A percentile compares a stretch with the other conserved stretches of the same genome.
Conservation (phyloP, 2,113 vertebrate genomes). For the Oxyruncus cristatus region DNA sequence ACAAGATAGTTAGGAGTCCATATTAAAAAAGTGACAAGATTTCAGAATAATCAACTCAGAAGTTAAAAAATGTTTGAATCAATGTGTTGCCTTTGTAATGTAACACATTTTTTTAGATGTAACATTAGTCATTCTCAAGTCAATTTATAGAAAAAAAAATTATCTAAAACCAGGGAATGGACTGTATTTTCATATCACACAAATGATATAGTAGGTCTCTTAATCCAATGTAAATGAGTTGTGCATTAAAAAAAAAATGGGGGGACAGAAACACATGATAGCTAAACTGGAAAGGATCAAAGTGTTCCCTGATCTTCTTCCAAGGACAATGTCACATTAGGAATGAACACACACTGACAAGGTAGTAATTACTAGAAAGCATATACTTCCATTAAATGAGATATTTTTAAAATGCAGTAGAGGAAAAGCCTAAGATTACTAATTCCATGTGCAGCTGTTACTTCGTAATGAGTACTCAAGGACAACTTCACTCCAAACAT, state of each 20-base stretch:
- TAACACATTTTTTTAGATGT: neutral
- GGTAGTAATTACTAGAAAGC: slow-evolving; percentile 1
- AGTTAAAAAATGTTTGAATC: neutral
- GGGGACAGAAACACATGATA: neutral
- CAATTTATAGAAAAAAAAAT: neutral
- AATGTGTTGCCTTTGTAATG: neutral
- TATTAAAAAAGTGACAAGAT: neutral
- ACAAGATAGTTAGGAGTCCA: neutral
- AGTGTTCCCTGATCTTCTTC: neutral
- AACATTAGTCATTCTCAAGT: neutral
- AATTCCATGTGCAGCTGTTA: neutral
- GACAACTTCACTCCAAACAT: neutral
- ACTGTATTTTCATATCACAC: neutral
- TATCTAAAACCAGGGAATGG: neutral
- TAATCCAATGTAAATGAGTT: neutral
- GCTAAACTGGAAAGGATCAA: neutral
- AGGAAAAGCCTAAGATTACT: neutral
- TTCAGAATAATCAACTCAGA: neutral
- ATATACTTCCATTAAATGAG: neutral
- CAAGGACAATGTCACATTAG: neutral
- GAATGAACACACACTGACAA: neutral
- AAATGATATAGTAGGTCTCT: neutral
- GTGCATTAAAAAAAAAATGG: neutral
- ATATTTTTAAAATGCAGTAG: neutral
- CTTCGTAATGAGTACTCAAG: neutral